phyloP scores from a whole-genome alignment of 2,113 vertebrate genomes.

The Muntiacus muntjak region DNA sequence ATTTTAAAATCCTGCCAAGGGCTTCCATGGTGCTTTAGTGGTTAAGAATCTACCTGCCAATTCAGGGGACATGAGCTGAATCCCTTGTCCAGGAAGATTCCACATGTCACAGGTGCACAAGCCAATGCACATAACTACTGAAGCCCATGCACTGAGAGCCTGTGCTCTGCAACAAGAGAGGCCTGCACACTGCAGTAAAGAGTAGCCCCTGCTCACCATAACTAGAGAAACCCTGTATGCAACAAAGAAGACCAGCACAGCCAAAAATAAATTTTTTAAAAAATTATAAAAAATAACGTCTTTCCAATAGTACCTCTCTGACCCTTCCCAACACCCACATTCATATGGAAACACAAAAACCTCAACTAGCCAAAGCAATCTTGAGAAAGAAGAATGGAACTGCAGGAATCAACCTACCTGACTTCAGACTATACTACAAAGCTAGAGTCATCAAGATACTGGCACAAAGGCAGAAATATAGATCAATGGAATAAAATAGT shows the following conservation, averaged over 20 bases:
- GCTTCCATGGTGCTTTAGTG: neutral
- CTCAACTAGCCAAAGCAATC: neutral
- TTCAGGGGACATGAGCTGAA: neutral
- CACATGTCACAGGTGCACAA: neutral
- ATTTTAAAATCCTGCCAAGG: neutral
- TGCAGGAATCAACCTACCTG: neutral
- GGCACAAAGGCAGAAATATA: neutral
- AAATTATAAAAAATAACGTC: neutral
- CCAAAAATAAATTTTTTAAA: neutral
- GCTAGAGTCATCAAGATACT: neutral
- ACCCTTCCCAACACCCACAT: neutral
- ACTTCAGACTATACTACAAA: neutral
- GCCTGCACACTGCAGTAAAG: neutral
- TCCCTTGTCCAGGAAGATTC: neutral
- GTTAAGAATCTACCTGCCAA: neutral
- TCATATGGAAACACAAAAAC: neutral
- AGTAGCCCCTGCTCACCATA: rapidly evolving
- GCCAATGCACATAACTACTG: neutral
- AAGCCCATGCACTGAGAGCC: neutral
- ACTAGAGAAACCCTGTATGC: neutral
- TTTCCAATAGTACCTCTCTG: neutral
- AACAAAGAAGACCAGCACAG: neutral
- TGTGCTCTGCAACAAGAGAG: neutral
- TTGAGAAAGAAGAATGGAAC: neutral
- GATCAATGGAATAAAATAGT: neutral